A percentile compares a stretch with the other conserved stretches of the same genome.
phyloP scores from a whole-genome alignment of 2,113 vertebrate genomes.

The Baryphthengus martii region DNA sequence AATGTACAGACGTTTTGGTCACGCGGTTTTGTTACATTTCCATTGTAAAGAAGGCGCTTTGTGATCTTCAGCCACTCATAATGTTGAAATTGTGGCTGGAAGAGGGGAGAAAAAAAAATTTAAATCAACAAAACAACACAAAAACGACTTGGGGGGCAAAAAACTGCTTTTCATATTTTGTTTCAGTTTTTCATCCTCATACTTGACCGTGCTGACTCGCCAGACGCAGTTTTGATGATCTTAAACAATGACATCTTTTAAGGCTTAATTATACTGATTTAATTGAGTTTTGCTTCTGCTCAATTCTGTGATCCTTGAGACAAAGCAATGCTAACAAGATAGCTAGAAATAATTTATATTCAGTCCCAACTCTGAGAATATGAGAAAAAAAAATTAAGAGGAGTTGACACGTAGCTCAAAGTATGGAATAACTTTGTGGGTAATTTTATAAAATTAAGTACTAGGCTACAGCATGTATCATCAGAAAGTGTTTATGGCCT shows the following conservation, averaged over 20 bases:
- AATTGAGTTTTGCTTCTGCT: neutral
- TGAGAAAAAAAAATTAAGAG: neutral
- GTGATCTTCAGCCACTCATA: constrained; percentile 7
- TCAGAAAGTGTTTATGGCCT: constrained; percentile 34
- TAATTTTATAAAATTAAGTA: constrained; percentile 22
- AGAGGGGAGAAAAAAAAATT: neutral
- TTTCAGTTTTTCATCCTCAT: neutral
- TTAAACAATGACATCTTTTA: neutral
- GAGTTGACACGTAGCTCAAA: neutral
- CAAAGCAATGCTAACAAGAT: neutral
- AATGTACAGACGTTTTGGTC: neutral
- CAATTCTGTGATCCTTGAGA: neutral
- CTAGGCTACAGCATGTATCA: neutral
- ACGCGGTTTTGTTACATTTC: neutral
- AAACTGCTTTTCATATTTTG: neutral
- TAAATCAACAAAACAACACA: neutral
- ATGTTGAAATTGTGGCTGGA: neutral
- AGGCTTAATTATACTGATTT: neutral
- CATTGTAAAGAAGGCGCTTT: constrained; percentile 30
- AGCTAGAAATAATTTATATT: neutral
- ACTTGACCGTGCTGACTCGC: neutral
- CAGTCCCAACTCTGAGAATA: neutral
- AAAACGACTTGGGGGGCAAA: neutral
- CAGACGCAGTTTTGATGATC: neutral
- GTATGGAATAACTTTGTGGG: neutral